Evolutionary conservation across 2,797 vertebrate genomes (phyloP).

Genomic region (Gymnoscopelus microlampas): DNA sequence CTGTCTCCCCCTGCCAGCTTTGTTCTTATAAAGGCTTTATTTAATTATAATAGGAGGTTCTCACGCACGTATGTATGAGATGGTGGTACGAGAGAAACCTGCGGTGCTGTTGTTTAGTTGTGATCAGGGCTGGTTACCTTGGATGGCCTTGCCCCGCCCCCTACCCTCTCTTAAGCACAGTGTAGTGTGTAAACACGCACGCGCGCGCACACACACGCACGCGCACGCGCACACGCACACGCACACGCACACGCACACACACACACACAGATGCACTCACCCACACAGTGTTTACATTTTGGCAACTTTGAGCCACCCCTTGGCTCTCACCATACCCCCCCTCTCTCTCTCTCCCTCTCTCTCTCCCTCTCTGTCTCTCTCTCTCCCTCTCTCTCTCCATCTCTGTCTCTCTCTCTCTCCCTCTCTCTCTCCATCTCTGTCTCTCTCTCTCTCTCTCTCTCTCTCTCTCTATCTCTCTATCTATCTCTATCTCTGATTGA

Average conservation of each 20-base stretch:
- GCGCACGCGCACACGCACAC: not conserved
- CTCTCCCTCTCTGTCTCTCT: too few species aligned
- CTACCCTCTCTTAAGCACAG: slow-evolving; percentile 23
- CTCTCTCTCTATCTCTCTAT: not conserved
- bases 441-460: too few species aligned
- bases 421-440: too few species aligned
- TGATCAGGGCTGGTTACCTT: slow-evolving; percentile 47
- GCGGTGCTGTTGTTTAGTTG: slow-evolving; percentile 38
- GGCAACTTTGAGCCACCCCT: too few species aligned
- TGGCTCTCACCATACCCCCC: too few species aligned
- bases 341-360: not conserved
- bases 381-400: too few species aligned
- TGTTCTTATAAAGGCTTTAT: slow-evolving; percentile 69
- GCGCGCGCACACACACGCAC: slow-evolving; percentile 23
- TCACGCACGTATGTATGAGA: slow-evolving; percentile 59
- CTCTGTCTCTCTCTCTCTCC: too few species aligned
- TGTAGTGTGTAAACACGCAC: slow-evolving; percentile 35
- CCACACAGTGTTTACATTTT: slow-evolving; percentile 60
- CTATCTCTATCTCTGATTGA: slow-evolving; percentile 59
- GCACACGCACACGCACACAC: slow-evolving; percentile 10
- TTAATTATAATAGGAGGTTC: slow-evolving; percentile 71
- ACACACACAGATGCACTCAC: slow-evolving; percentile 15
- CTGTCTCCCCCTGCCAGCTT: slow-evolving; percentile 59
- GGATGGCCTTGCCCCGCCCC: slow-evolving; percentile 22
- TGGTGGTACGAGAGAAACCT: slow-evolving; percentile 23